Percentiles rank a stretch among this genome's conserved stretches.
phyloP scores from a whole-genome alignment of 2,113 vertebrate genomes.

The Paralichthys olivaceus region DNA sequence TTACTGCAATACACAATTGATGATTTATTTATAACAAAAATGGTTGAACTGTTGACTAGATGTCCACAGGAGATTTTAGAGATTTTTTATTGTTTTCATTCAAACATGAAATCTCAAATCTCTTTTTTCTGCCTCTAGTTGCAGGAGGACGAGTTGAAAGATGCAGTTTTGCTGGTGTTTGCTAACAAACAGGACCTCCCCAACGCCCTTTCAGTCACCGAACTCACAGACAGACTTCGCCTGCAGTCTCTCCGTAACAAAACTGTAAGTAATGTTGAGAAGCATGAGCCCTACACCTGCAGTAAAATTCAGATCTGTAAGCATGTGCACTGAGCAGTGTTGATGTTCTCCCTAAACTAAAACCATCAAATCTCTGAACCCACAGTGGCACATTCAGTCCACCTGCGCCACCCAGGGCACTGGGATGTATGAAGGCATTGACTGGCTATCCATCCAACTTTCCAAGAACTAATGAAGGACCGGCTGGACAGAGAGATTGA shows the following conservation, averaged over 20 bases:
- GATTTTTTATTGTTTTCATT: neutral
- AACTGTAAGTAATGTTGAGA: conserved; percentile 81
- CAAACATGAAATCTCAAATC: neutral
- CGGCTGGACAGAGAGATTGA: conserved; percentile 2
- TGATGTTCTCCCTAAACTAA: neutral
- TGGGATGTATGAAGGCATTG: conserved; percentile 92
- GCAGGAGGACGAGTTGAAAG: conserved; percentile 89
- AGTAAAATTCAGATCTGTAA: neutral
- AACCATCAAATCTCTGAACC: conserved; percentile 3
- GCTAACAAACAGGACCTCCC: conserved; percentile 97
- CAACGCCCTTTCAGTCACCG: conserved; percentile 89
- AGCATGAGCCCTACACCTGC: neutral
- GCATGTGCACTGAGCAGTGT: neutral
- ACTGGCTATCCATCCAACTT: conserved; percentile 92
- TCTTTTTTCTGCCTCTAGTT: conserved; percentile 75
- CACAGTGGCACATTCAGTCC: conserved; percentile 90
- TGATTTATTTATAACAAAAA: no score
- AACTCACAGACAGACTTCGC: conserved; percentile 90
- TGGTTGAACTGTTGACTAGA: no score
- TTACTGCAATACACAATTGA: no score
- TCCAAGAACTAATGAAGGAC: conserved; percentile 79
- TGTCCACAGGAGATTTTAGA: no score
- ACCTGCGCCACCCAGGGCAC: conserved; percentile 91
- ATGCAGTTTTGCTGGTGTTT: conserved; percentile 90
- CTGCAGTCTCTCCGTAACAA: conserved; percentile 85